Conservation (phyloP, 2,113 vertebrate genomes). For the Tamias sibiricus region DNA sequence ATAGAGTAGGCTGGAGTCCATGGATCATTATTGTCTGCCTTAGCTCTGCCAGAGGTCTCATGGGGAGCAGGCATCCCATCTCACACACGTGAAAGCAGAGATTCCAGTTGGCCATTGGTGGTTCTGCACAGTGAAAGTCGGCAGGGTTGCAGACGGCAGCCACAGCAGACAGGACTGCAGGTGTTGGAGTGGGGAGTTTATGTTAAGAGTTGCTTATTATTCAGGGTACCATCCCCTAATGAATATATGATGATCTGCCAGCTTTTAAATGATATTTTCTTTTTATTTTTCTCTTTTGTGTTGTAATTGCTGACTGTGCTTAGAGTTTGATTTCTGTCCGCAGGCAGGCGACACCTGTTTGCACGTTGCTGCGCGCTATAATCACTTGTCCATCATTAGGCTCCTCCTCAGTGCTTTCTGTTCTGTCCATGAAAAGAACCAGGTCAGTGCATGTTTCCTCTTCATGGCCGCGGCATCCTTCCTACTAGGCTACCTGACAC, state of each 20-base stretch:
- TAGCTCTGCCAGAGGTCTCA: background rate
- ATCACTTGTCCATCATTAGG: constrained; percentile 94
- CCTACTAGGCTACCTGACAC: background rate
- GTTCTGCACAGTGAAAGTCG: background rate
- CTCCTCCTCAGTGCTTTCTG: constrained; percentile 97
- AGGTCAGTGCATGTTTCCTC: constrained; percentile 91
- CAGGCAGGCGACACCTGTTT: constrained; percentile 97
- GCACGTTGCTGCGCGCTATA: constrained; percentile 96
- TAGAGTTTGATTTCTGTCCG: constrained; percentile 86
- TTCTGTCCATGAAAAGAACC: constrained; percentile 96
- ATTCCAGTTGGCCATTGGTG: background rate
- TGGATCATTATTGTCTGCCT: background rate
- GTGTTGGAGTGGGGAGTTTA: background rate
- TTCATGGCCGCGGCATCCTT: constrained; percentile 58
- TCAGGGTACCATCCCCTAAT: background rate
- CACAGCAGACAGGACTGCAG: background rate
- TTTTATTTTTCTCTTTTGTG: background rate
- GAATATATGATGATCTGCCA: background rate
- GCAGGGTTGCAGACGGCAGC: background rate
- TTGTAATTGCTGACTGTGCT: constrained; percentile 69
- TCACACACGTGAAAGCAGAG: background rate
- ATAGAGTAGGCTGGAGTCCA: background rate
- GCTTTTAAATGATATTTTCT: background rate
- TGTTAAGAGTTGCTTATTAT: background rate
- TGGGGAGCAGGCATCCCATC: background rate